A percentile compares a stretch with the other conserved stretches of the same genome.
These are phyloP conservation scores for Ctenicera cuprea DNA, from an alignment of 2,888 invertebrate genomes.

Conservation along the genomic window DNA sequence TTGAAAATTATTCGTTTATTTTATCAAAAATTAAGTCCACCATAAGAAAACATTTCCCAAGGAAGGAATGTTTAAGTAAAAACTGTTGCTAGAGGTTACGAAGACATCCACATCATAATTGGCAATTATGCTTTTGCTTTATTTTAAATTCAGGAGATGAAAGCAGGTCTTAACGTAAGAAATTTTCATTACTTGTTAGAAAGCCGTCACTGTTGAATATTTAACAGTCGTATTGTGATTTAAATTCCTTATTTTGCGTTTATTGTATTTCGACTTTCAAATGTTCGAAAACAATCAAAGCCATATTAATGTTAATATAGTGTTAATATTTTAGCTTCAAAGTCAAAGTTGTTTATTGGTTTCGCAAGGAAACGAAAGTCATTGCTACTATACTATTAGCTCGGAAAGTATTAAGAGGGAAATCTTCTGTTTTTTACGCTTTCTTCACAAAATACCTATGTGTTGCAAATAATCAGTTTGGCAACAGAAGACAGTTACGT, in stretches of 20 bases:
- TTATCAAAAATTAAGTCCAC: no score
- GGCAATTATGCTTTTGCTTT: background rate
- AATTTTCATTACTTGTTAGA: conserved; percentile 4
- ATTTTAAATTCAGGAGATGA: background rate
- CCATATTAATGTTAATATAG: no score
- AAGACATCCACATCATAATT: background rate
- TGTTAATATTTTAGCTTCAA: no score
- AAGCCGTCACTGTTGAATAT: conserved; percentile 13
- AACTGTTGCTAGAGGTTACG: no score
- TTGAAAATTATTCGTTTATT: no score
- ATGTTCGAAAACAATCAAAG: no score
- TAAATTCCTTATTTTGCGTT: background rate
- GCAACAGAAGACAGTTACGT: conserved; percentile 10
- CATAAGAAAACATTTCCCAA: no score
- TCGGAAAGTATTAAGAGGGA: conserved; percentile 26
- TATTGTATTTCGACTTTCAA: background rate
- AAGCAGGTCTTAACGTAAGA: background rate
- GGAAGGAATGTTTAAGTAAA: background rate
- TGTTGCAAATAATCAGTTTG: conserved; percentile 22
- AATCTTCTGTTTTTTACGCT: conserved; percentile 36
- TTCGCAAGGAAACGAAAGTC: conserved; percentile 7
- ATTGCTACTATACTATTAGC: background rate
- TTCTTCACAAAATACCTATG: conserved; percentile 39
- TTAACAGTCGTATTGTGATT: conserved; percentile 10
- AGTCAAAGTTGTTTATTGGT: background rate